Percentiles rank a stretch among this genome's conserved stretches.
Evolutionary conservation across 2,888 invertebrate species (phyloP).

Genomic region (Diarsia brunnea): DNA sequence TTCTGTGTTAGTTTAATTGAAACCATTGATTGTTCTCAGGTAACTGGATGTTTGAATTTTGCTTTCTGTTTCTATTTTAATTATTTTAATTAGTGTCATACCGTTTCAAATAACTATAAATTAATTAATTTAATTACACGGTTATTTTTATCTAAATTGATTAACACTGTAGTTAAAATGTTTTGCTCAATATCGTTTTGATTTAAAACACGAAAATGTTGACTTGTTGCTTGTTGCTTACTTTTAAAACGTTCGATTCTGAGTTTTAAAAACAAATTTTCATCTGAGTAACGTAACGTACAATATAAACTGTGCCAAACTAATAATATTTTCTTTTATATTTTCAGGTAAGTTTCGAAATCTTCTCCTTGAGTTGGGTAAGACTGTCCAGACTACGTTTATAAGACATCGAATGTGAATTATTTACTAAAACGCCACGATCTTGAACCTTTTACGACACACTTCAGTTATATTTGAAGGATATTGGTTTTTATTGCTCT

Average conservation of each 20-base stretch:
- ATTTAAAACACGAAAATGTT: background rate
- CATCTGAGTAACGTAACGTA: background rate
- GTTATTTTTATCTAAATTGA: no score
- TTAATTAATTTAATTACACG: no score
- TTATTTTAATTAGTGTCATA: no score
- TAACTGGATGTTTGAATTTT: no score
- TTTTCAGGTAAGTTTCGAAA: constrained; percentile 61
- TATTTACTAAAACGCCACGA: constrained; percentile 11
- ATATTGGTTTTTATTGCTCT: background rate
- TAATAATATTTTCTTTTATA: constrained; percentile 40
- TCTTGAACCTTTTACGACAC: background rate
- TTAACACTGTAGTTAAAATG: no score
- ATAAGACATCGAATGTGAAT: constrained; percentile 12
- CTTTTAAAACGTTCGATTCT: background rate
- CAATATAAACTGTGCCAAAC: constrained; percentile 7
- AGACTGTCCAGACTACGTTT: constrained; percentile 1
- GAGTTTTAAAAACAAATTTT: background rate
- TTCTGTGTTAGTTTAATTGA: no score
- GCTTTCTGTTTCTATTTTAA: no score
- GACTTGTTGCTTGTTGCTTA: background rate
- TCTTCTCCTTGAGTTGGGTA: constrained; percentile 29
- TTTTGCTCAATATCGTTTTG: background rate
- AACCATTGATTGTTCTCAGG: no score
- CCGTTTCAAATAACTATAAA: no score
- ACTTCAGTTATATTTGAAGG: background rate